These are phyloP conservation scores for Ophonus ardosiacus DNA, from an alignment of 2,888 invertebrate genomes.

Conservation along the genomic window DNA sequence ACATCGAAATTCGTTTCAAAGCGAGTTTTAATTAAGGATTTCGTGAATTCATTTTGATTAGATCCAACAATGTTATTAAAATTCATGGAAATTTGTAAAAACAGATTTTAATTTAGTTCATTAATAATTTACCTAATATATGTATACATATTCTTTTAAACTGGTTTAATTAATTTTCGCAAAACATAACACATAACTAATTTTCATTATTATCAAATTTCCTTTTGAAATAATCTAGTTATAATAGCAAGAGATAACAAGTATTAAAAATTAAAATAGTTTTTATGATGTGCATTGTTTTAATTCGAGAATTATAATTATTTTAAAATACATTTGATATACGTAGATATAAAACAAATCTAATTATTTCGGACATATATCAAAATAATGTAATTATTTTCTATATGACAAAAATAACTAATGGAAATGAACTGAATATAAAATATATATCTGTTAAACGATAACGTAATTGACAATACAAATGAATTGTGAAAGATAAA, in stretches of 20 bases:
- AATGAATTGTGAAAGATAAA: constrained; percentile 36
- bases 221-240: background rate
- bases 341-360: constrained; percentile 18
- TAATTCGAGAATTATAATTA: background rate
- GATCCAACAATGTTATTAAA: background rate
- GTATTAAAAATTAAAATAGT: constrained; percentile 3
- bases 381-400: constrained; percentile 41
- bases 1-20: background rate
- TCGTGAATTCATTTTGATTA: background rate
- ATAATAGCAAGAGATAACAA: background rate
- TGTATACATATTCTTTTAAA: background rate
- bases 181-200: background rate
- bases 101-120: background rate
- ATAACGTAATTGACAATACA: constrained; percentile 39
- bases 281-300: background rate
- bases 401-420: constrained; percentile 25
- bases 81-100: background rate
- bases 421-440: constrained; percentile 8
- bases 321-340: constrained; percentile 8
- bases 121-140: background rate
- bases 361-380: constrained; percentile 44
- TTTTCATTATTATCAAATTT: background rate
- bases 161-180: background rate
- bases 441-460: constrained; percentile 17
- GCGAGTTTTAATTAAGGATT: background rate